Base-by-base conservation (phyloP, 2,888 invertebrate genomes). In the Galerucella pusilla region DNA sequence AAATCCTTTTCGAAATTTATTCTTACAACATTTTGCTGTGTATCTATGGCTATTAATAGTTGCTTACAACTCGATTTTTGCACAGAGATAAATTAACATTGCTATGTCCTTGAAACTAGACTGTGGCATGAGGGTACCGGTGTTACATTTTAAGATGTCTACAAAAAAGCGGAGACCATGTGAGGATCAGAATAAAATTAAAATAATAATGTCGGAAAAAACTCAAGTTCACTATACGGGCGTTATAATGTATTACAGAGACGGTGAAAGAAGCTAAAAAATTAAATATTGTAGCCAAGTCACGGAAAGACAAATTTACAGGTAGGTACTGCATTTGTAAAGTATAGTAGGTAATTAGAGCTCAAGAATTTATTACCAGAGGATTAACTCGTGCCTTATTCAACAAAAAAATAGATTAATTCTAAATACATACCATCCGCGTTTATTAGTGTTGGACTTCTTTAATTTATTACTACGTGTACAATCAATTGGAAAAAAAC, bases 41-140 rank as follows among this genome's bases (percentile, higher is more conserved):
- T 57, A 57, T 57, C 57, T 57, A 20, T 57, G 10, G 16, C 57
- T 57, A 57, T 57, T 20, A 57, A 57, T 57, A 57, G 57, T 57
- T 57, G 16, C 57, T 1, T 10, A 57, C 16, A 57, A 57, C 16
- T 20, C 57, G 57, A 65, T 66, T 57, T 72, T 72, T 60, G 66
- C 72, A 60, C 59, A 72, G 60, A 59, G 35, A 25, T 45, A 70
- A 73, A 67, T 71, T 71, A 61, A 73, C 70, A 71, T 63, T 76
- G 61, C 60, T 68, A 60, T 71, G 75, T 65, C 76, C 76, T 75
- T 75, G 71, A 67, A 71, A 66, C 72, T 77, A 73, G 75, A 75
- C 67, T 73, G 70, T 73, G 78, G 71, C 75, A 78, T 78, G 76
- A 68, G 78, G 78, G 78, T 78, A 78, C 78, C 78, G 73, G 78